A percentile compares a stretch with the other conserved stretches of the same genome.
Conservation (phyloP, 2,113 vertebrate genomes). For the Microcebus lehilahytsara region DNA sequence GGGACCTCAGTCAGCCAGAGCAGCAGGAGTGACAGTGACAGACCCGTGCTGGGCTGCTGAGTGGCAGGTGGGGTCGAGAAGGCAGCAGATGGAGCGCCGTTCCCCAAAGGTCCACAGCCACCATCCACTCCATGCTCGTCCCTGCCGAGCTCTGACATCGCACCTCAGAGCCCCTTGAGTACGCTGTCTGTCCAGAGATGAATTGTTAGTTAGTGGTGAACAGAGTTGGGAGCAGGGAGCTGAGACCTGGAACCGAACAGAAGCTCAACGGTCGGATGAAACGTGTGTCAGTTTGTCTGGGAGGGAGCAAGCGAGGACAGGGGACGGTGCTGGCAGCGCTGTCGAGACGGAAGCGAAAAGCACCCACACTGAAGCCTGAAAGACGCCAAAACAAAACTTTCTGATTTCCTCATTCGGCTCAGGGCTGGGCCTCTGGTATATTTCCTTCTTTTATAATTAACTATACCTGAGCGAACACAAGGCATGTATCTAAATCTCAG, state of each 20-base stretch:
- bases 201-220: not conserved
- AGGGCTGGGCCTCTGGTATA: not conserved
- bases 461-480: not conserved
- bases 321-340: fast-evolving
- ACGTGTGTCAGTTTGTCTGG: fast-evolving
- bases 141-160: not conserved
- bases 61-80: not conserved
- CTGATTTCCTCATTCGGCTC: not conserved
- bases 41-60: too few species aligned
- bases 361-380: not conserved
- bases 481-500: not conserved
- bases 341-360: not conserved
- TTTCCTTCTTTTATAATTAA: conserved; percentile 23
- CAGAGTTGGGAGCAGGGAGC: not conserved
- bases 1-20: not conserved
- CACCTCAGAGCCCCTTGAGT: not conserved
- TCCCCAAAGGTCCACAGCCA: not conserved
- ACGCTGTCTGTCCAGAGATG: not conserved
- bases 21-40: not conserved
- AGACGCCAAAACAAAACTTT: not conserved
- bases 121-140: fast-evolving
- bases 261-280: not conserved
- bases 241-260: not conserved
- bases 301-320: not conserved
- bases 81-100: fast-evolving